Conservation (phyloP, 2,797 vertebrate species). For the Coreius guichenoti region DNA sequence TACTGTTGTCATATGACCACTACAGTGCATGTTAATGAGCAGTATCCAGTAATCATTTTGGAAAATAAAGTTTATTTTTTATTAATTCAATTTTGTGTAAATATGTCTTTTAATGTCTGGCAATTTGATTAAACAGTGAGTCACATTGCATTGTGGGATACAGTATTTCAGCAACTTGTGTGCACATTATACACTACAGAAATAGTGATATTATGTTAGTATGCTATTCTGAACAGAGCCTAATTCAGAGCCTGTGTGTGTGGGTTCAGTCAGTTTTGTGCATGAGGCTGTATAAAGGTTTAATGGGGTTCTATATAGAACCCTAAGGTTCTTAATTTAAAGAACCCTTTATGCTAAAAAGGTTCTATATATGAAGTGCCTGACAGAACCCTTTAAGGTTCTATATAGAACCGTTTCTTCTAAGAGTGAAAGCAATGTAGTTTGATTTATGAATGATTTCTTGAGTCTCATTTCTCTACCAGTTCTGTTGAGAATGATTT, state of each 20-base stretch:
- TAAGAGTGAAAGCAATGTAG: background rate
- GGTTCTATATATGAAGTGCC: background rate
- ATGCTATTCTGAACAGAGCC: slow-evolving; percentile 35
- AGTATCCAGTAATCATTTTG: slow-evolving; percentile 11
- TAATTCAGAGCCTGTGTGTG: slow-evolving; percentile 33
- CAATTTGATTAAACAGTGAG: background rate
- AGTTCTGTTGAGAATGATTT: background rate
- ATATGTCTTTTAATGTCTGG: background rate
- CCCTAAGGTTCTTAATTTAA: background rate
- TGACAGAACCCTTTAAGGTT: background rate
- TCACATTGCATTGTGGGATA: too few relatives aligned
- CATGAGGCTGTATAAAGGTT: background rate
- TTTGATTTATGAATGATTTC: background rate
- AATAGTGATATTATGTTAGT: slow-evolving; percentile 14
- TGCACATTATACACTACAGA: background rate
- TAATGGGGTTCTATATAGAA: background rate
- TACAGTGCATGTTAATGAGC: slow-evolving; percentile 28
- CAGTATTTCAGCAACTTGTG: background rate
- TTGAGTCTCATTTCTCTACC: background rate
- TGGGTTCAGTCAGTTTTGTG: slow-evolving; percentile 59
- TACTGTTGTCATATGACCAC: background rate
- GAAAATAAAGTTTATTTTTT: background rate
- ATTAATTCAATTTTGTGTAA: background rate
- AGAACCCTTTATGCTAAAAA: background rate
- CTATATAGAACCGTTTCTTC: background rate